These are phyloP conservation scores for Petrocephalus schoutedeni DNA, from an alignment of 2,797 vertebrate species.

Conservation along the genomic window DNA sequence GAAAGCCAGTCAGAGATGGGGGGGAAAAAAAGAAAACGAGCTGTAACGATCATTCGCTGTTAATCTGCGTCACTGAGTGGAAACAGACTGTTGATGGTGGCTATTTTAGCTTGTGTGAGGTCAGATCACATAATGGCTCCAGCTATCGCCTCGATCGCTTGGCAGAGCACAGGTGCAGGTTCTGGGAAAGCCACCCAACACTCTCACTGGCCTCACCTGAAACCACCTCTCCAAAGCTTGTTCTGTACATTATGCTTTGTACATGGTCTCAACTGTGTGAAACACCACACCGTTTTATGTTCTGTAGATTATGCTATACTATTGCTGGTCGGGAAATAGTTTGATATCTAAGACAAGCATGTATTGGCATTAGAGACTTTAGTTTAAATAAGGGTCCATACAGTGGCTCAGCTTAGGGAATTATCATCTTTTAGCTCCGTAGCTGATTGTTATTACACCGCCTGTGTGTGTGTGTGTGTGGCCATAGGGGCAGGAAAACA, in stretches of 20 bases:
- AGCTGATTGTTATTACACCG: neutral
- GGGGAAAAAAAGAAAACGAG: neutral
- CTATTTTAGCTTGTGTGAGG: neutral
- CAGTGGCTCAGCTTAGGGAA: no score
- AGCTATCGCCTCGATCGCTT: neutral
- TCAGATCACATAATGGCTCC: neutral
- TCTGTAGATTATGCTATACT: no score
- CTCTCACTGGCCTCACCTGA: neutral
- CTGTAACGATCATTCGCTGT: neutral
- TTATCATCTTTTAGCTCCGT: neutral
- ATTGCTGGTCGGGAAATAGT: no score
- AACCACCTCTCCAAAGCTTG: neutral
- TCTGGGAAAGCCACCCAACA: neutral
- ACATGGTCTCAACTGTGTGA: neutral
- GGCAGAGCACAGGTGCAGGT: neutral
- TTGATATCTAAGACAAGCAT: no score
- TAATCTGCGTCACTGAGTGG: constrained; percentile 15
- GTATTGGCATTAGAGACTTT: no score
- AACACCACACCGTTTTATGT: no score
- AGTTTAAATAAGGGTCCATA: no score
- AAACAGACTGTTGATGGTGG: neutral
- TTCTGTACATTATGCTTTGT: no score
- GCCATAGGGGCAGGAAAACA: neutral
- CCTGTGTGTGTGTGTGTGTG: neutral
- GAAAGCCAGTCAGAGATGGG: neutral